Conservation (phyloP, 2,888 invertebrate species). For the Mesoligia furuncula region DNA sequence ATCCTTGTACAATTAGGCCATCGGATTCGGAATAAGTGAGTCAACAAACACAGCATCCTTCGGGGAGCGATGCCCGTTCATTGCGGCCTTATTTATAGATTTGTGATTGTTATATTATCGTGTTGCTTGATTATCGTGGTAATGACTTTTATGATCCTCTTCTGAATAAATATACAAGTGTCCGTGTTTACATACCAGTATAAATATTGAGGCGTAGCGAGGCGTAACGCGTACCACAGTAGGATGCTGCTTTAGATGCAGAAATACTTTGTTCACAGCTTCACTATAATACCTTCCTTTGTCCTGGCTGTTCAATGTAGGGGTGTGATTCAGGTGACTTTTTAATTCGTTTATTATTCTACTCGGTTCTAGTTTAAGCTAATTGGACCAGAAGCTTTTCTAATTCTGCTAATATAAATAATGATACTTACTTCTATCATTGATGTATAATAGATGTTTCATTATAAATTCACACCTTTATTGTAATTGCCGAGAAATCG, state of each 20-base stretch:
- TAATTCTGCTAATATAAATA: neutral
- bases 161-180: conserved; percentile 61
- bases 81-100: conserved; percentile 69
- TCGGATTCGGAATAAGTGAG: conserved; percentile 79
- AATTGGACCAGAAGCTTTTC: neutral
- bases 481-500: conserved; percentile 28
- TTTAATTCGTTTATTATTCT: neutral
- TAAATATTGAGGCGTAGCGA: conserved; percentile 40
- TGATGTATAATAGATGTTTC: neutral
- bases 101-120: conserved; percentile 64
- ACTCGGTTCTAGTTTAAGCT: neutral
- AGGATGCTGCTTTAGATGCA: conserved; percentile 12
- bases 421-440: conserved; percentile 8
- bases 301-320: neutral
- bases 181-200: conserved; percentile 31
- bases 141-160: conserved; percentile 63
- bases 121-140: conserved; percentile 57
- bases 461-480: conserved; percentile 17
- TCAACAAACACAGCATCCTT: conserved; percentile 85
- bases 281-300: neutral
- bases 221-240: conserved; percentile 18
- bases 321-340: neutral
- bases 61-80: conserved; percentile 80
- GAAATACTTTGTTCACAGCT: neutral
- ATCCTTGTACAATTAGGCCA: conserved; percentile 77